Evolutionary conservation across 2,888 invertebrate species (phyloP).

Genomic region (Zaprionus bogoriensis): DNA sequence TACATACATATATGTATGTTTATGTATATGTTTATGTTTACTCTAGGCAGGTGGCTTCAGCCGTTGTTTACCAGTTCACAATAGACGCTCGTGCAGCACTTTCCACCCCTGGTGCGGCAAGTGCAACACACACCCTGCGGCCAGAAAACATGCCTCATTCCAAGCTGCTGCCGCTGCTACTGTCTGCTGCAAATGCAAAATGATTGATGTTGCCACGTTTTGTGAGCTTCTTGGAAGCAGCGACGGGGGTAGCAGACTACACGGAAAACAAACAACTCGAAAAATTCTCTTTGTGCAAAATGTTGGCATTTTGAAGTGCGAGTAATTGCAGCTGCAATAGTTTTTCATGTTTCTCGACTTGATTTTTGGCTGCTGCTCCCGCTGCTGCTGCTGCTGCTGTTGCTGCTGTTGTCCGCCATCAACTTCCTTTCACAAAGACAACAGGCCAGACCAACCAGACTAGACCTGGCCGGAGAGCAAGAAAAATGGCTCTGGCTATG

Average conservation of each 20-base stretch:
- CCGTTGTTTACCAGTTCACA: not conserved
- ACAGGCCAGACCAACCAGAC: too few relatives aligned
- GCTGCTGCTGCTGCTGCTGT: constrained; percentile 11
- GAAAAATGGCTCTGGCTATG: constrained; percentile 62
- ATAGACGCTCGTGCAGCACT: not conserved
- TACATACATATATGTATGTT: too few relatives aligned
- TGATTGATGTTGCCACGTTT: constrained; percentile 74
- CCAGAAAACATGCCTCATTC: constrained; percentile 67
- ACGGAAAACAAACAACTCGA: constrained; percentile 45
- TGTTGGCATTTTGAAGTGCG: constrained; percentile 76
- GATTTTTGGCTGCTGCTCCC: constrained; percentile 24
- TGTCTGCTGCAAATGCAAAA: constrained; percentile 38
- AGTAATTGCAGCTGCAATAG: constrained; percentile 77
- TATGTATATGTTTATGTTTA: too few relatives aligned
- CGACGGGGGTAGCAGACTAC: not conserved
- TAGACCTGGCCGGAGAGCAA: constrained; percentile 27
- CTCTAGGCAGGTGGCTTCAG: too few relatives aligned
- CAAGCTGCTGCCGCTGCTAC: constrained; percentile 35
- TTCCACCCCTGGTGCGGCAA: not conserved
- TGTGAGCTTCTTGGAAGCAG: not conserved
- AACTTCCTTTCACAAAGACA: constrained; percentile 66
- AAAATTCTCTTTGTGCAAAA: constrained; percentile 74
- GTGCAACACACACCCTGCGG: constrained; percentile 59
- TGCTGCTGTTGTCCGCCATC: constrained; percentile 25
- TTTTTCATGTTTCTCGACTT: constrained; percentile 63